Evolutionary conservation across 2,797 vertebrate species (phyloP).

Genomic region (Heteromormyrus szaboi): DNA sequence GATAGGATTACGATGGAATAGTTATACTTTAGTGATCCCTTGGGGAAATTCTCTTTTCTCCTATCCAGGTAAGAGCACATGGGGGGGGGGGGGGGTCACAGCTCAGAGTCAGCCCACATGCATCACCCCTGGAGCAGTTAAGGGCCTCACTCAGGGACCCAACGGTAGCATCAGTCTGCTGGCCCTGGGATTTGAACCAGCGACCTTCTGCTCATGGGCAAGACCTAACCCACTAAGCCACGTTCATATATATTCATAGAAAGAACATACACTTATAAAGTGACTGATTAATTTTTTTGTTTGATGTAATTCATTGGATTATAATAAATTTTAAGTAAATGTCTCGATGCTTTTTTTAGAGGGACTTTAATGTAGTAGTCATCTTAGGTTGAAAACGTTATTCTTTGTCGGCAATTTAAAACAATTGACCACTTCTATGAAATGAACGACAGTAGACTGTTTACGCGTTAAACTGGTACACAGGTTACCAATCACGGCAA

Average conservation of each 20-base stretch:
- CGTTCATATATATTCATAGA: not conserved
- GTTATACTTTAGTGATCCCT: not conserved
- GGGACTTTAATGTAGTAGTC: not conserved
- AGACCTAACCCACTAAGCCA: not conserved
- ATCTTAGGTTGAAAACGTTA: no score
- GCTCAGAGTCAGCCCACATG: not conserved
- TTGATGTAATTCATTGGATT: not conserved
- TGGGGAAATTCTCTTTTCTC: not conserved
- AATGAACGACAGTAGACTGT: no score
- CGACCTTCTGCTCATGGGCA: not conserved
- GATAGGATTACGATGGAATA: not conserved
- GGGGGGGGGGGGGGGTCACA: not conserved
- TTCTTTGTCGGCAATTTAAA: no score
- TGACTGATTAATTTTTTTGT: not conserved
- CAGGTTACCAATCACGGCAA: no score
- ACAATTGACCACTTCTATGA: no score
- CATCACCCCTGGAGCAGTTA: not conserved
- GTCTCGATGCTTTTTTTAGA: not conserved
- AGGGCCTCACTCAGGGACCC: not conserved
- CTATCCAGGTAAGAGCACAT: not conserved
- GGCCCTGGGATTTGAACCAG: not conserved
- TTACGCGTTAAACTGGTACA: no score
- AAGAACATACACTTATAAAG: not conserved
- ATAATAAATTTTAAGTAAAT: not conserved
- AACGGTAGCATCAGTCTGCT: not conserved